A percentile compares a stretch with the other conserved stretches of the same genome.
phyloP scores from a whole-genome alignment of 2,797 vertebrate species.

The Macropus fuliginosus region DNA sequence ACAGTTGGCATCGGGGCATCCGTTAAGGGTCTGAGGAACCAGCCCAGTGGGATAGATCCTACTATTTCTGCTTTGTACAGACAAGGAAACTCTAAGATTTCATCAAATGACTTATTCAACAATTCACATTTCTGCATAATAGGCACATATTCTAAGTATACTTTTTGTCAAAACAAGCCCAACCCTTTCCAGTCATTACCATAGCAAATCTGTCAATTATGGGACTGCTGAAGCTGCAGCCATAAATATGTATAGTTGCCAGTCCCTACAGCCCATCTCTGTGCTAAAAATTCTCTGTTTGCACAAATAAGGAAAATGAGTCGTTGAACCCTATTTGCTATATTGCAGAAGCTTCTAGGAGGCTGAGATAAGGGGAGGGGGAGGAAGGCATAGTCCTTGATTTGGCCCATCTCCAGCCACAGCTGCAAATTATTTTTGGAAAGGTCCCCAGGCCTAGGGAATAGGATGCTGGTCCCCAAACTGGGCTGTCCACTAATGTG shows the following conservation, averaged over 20 bases:
- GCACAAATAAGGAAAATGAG: slow-evolving; percentile 32
- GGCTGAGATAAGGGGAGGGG: not conserved
- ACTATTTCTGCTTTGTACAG: not conserved
- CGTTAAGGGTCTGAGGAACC: not conserved
- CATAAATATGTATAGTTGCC: not conserved
- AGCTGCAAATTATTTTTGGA: slow-evolving; percentile 46
- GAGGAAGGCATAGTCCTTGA: slow-evolving; percentile 73
- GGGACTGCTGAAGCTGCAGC: not conserved
- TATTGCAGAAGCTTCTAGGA: not conserved
- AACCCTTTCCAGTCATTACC: slow-evolving; percentile 34
- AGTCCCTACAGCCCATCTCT: not conserved
- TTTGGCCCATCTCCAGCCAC: slow-evolving; percentile 41
- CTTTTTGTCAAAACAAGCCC: not conserved
- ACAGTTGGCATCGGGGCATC: not conserved
- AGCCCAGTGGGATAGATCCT: not conserved
- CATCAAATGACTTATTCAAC: slow-evolving; percentile 31
- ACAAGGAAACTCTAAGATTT: not conserved
- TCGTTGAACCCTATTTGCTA: slow-evolving; percentile 44
- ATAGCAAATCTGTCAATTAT: not conserved
- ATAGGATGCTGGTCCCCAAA: slow-evolving; percentile 25
- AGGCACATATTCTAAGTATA: not conserved
- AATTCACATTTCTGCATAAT: slow-evolving; percentile 38
- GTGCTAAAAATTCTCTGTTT: not conserved
- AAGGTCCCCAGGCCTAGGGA: slow-evolving; percentile 27
- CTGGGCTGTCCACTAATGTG: not conserved